Base-by-base conservation (phyloP, 2,797 vertebrate species). In the Trachops cirrhosus region DNA sequence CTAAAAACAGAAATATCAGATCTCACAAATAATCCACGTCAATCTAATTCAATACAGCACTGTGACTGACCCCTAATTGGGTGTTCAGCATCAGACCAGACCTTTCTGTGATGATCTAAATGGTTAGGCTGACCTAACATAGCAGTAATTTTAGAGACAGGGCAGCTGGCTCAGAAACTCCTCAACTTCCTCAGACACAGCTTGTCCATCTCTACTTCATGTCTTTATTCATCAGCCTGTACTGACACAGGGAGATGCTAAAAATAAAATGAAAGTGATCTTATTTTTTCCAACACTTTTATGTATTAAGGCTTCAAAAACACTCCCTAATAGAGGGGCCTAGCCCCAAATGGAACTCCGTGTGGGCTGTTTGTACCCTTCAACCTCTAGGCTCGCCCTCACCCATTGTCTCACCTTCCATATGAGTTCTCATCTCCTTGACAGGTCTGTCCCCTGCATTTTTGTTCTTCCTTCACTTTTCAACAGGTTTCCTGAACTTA, bases 401-500 rank as follows among this genome's bases (percentile, higher is more conserved):
- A 2, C 59, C 64, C 44, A 39, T 5, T 41, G 2, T 62, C 75
- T 80, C 29, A 37, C 54, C n/a, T 80, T 74, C 48, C 46, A 16
- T 32, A 34, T 32, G 29, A 54, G 29, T 68, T 82, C 86, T 34
- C 19, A 34, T 46, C 59, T 84, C 24, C 48, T 57, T 67, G 22
- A 29, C 54, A 26, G 1, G 62, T 1, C 19, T 24, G 9, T 14
- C 39, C 34, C 68, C 24, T 52, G 26, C 8, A 6, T 73, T 64
- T 74, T 18, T 29, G 1, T n/a, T 64, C 46, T 41, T 71, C 32
- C 39, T 80, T 6, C 7, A 26, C 19, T 62, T 82, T 74, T 80
- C 54, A 92, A 34, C 32, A 44, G 41, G 9, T 82, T 93, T 93
- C 41, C 29, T 74, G 24, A 82, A 71, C 34, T 64, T 71, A 75